phyloP scores from a whole-genome alignment of 1,140 invertebrate species.

The Nephotettix cincticeps region DNA sequence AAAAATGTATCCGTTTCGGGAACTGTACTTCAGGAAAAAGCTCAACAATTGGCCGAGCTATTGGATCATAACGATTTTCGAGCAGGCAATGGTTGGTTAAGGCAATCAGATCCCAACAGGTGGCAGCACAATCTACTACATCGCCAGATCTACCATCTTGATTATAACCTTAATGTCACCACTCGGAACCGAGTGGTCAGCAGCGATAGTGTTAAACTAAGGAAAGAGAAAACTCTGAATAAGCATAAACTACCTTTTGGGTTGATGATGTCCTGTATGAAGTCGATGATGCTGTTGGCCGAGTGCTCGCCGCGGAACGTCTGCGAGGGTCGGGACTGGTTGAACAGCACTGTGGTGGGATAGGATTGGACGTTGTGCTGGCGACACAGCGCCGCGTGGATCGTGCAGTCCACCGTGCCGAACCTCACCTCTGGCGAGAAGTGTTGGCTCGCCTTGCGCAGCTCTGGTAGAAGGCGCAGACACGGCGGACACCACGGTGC shows the following conservation, averaged over 20 bases:
- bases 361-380: constrained; percentile 67
- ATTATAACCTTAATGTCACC: too few species aligned
- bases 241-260: constrained; percentile 49
- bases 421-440: constrained; percentile 57
- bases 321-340: constrained; percentile 56
- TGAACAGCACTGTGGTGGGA: constrained; percentile 73
- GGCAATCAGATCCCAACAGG: too few species aligned
- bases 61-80: too few species aligned
- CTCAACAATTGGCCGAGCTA: too few species aligned
- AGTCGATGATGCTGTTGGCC: constrained; percentile 62
- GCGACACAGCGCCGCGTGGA: constrained; percentile 54
- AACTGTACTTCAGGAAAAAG: too few species aligned
- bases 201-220: too few species aligned
- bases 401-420: constrained; percentile 64
- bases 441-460: constrained; percentile 64
- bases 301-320: constrained; percentile 62
- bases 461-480: constrained; percentile 67
- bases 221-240: too few species aligned
- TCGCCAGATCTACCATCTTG: too few species aligned
- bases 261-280: constrained; percentile 60
- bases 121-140: too few species aligned
- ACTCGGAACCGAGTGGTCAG: too few species aligned
- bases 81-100: too few species aligned
- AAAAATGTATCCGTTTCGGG: too few species aligned
- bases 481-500: constrained; percentile 86